Conservation (phyloP, 2,113 vertebrate genomes). For the Notothenia rossii region DNA sequence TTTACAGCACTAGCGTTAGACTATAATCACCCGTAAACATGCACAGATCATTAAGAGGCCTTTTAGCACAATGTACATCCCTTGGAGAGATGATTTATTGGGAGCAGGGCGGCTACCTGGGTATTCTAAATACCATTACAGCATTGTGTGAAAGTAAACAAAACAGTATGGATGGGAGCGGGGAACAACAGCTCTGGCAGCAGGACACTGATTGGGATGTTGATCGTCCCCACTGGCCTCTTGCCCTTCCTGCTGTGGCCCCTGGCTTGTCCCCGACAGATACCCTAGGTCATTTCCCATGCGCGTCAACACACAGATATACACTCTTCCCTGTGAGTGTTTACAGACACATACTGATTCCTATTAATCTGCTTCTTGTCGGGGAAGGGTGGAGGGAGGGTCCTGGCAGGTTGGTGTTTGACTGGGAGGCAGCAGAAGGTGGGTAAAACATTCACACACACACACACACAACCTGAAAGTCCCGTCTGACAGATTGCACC, state of each 20-base stretch:
- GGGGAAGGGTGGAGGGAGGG: conserved; percentile 39
- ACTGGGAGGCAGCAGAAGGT: conserved; percentile 78
- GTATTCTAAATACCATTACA: conserved; percentile 46
- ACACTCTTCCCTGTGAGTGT: conserved; percentile 84
- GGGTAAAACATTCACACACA: conserved; percentile 75
- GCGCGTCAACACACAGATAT: conserved; percentile 63
- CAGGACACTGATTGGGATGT: conserved; percentile 75
- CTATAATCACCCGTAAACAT: conserved; percentile 46
- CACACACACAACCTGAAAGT: conserved; percentile 74
- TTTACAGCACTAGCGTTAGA: conserved; percentile 11
- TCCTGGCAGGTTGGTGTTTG: conserved; percentile 68
- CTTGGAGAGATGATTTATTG: conserved; percentile 61
- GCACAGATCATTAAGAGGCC: conserved; percentile 49
- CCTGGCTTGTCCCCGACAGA: conserved; percentile 62
- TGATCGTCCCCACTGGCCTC: conserved; percentile 66
- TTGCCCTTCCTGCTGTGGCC: conserved; percentile 81
- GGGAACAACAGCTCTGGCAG: conserved; percentile 63
- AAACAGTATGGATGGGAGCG: conserved; percentile 48
- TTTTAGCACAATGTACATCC: conserved; percentile 53
- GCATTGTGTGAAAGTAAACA: conserved; percentile 74
- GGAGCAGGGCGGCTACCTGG: conserved; percentile 48
- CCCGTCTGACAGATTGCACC: conserved; percentile 87
- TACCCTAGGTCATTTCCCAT: conserved; percentile 73
- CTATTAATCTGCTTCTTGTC: conserved; percentile 96
- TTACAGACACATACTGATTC: conserved; percentile 92